These are phyloP conservation scores for Leuciscus idus DNA, from an alignment of 2,113 vertebrate genomes.

Conservation along the genomic window DNA sequence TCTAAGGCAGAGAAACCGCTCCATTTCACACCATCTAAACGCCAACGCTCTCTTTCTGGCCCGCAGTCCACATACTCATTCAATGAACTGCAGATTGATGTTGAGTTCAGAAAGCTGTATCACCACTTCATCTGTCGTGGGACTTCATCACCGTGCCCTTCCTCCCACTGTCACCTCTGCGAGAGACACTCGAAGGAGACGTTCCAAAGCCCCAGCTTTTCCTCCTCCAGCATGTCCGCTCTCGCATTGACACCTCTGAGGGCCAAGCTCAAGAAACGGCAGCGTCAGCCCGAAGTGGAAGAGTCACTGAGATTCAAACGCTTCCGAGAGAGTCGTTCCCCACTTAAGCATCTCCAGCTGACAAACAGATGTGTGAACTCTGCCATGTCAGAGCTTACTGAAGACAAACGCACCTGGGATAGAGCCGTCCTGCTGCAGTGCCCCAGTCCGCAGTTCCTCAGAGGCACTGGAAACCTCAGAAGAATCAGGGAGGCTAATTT, in stretches of 20 bases:
- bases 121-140: constrained; percentile 72
- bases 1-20: background rate
- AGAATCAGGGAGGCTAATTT: constrained; percentile 15
- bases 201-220: constrained; percentile 27
- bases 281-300: constrained; percentile 53
- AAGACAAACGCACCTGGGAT: constrained; percentile 28
- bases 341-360: constrained; percentile 47
- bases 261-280: constrained; percentile 67
- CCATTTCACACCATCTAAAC: background rate
- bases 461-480: constrained; percentile 5
- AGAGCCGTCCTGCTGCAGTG: constrained; percentile 43
- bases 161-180: constrained; percentile 64
- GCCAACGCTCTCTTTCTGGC: constrained; percentile 18
- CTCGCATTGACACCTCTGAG: constrained; percentile 74
- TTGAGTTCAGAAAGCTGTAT: constrained; percentile 69
- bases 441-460: constrained; percentile 33
- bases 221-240: constrained; percentile 62
- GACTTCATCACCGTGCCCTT: constrained; percentile 8
- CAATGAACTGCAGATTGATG: constrained; percentile 56
- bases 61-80: constrained; percentile 3
- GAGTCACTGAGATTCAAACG: constrained; percentile 65
- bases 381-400: background rate
- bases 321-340: constrained; percentile 59
- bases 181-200: constrained; percentile 9
- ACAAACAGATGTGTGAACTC: background rate